phyloP scores from a whole-genome alignment of 1,140 invertebrate species.

The Lordiphosa mommai region DNA sequence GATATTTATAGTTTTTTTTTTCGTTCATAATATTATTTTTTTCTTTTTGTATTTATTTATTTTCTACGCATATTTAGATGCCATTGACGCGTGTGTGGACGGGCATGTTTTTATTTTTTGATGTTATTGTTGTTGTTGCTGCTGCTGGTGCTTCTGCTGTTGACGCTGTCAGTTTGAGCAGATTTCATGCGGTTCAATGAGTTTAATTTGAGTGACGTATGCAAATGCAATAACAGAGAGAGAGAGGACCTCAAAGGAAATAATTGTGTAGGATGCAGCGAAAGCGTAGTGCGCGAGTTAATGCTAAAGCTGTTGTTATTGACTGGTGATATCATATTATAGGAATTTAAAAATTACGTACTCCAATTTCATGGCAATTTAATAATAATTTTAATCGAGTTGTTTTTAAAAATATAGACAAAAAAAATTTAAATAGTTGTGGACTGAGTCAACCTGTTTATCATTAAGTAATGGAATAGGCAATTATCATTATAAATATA shows the following conservation, averaged over 20 bases:
- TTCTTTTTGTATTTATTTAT: constrained; percentile 29
- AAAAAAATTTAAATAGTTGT: no score
- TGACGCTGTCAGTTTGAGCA: constrained; percentile 55
- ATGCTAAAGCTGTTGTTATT: no score
- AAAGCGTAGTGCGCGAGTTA: not conserved
- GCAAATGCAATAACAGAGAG: constrained; percentile 25
- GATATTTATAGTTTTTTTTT: constrained; percentile 41
- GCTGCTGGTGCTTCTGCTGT: constrained; percentile 17
- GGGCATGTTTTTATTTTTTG: constrained; percentile 14
- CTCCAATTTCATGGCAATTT: no score
- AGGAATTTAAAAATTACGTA: no score
- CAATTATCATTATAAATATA: no score
- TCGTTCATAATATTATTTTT: not conserved
- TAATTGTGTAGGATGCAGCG: not conserved
- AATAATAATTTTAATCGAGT: no score
- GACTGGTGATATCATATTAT: no score
- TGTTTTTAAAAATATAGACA: no score
- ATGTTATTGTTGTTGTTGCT: constrained; percentile 11
- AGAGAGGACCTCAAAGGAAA: not conserved
- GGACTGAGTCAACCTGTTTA: no score
- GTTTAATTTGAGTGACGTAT: constrained; percentile 46
- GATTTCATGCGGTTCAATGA: constrained; percentile 61
- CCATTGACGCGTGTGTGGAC: constrained; percentile 41
- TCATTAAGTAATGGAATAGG: no score
- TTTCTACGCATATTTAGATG: constrained; percentile 53